A percentile compares a stretch with the other conserved stretches of the same genome.
These are phyloP conservation scores for Cephus spinipes DNA, from an alignment of 2,888 invertebrate genomes.

Conservation along the genomic window DNA sequence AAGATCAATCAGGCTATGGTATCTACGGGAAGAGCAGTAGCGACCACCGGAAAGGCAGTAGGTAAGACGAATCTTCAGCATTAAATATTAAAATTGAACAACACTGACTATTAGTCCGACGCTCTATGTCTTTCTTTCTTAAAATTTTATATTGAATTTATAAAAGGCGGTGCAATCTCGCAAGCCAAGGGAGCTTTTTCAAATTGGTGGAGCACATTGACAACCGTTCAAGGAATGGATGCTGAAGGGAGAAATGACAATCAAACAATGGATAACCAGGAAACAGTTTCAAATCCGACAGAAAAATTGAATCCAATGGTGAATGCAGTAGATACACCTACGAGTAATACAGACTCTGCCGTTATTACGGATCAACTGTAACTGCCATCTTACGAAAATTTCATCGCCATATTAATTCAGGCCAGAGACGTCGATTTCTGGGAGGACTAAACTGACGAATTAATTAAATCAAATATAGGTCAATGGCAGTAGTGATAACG, in stretches of 20 bases:
- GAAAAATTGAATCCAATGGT: constrained; percentile 33
- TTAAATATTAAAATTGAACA: too few species aligned
- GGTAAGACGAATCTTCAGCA: constrained; percentile 66
- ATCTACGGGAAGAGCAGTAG: constrained; percentile 91
- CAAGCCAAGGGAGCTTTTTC: constrained; percentile 89
- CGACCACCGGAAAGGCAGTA: constrained; percentile 80
- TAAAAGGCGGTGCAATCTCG: constrained; percentile 84
- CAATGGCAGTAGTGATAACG: too few species aligned
- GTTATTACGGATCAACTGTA: constrained; percentile 33
- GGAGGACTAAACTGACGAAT: too few species aligned
- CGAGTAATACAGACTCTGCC: constrained; percentile 32
- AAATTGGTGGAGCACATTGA: constrained; percentile 86
- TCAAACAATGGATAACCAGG: constrained; percentile 41
- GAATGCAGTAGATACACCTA: constrained; percentile 31
- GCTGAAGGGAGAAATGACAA: constrained; percentile 41
- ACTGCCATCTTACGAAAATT: too few species aligned
- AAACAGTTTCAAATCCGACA: constrained; percentile 21
- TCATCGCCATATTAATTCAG: too few species aligned
- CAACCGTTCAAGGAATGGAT: constrained; percentile 68
- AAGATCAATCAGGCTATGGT: constrained; percentile 94
- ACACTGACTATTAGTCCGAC: constrained; percentile 1
- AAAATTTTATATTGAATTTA: constrained; percentile 11
- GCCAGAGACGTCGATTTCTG: too few species aligned
- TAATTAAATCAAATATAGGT: too few species aligned
- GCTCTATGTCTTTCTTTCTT: constrained; percentile 9